Conservation (phyloP, 2,888 invertebrate species). For the Neuroscelio doddi region DNA sequence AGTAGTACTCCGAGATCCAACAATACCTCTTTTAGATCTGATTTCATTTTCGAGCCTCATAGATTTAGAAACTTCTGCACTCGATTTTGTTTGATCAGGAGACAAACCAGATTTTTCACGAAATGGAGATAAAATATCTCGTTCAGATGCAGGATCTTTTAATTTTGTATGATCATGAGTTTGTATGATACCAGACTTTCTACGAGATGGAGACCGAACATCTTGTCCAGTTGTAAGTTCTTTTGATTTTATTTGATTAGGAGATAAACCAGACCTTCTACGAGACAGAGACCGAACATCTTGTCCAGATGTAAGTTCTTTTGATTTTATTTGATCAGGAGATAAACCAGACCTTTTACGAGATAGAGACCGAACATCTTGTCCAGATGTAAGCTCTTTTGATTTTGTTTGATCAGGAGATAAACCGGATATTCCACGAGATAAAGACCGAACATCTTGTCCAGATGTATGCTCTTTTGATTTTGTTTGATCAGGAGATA, state of each 20-base stretch:
- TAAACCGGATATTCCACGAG: background rate
- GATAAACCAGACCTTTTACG: background rate
- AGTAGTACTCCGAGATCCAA: constrained; percentile 49
- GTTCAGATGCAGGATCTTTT: too few species aligned
- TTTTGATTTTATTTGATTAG: constrained; percentile 1
- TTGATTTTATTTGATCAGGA: constrained; percentile 16
- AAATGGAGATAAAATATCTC: background rate
- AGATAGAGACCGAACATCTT: constrained; percentile 1
- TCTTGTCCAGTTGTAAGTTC: too few species aligned
- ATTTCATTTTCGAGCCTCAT: constrained; percentile 14
- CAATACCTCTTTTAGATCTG: constrained; percentile 32
- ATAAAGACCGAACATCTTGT: constrained; percentile 1
- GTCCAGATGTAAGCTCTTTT: constrained; percentile 7
- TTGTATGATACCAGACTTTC: background rate
- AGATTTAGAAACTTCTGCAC: background rate
- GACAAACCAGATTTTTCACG: background rate
- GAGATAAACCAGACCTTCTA: constrained; percentile 4
- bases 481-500: too few species aligned
- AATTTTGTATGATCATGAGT: constrained; percentile 3
- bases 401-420: too few species aligned
- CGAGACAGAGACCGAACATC: constrained; percentile 2
- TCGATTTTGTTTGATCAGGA: background rate
- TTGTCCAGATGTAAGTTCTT: background rate
- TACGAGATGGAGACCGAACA: background rate
- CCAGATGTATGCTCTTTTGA: too few species aligned